Conservation (phyloP, 2,113 vertebrate genomes). For the Melanocharis versteri region DNA sequence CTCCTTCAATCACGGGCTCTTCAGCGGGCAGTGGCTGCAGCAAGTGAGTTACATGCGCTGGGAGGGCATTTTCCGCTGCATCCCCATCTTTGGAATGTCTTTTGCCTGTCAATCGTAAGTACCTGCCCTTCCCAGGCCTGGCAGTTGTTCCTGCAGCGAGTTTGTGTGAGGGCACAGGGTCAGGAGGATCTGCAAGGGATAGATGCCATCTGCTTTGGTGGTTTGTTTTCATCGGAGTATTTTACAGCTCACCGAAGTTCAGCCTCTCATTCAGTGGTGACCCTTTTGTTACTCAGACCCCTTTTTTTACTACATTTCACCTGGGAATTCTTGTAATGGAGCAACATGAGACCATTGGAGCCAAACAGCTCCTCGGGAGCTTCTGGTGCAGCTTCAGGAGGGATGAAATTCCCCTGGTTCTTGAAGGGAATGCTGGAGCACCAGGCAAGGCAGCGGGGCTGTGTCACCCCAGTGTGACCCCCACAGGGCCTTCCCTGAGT, state of each 20-base stretch:
- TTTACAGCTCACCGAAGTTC: neutral
- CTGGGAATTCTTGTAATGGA: neutral
- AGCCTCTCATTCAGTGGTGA: neutral
- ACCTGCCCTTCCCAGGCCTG: conserved; percentile 1
- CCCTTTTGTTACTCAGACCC: neutral
- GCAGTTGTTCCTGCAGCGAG: neutral
- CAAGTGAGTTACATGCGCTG: conserved; percentile 85
- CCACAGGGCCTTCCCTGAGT: neutral
- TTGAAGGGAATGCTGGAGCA: neutral
- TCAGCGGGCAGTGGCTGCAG: conserved; percentile 88
- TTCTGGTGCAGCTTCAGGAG: neutral
- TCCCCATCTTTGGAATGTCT: conserved; percentile 99
- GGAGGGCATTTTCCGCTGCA: conserved; percentile 96
- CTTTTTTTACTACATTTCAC: neutral
- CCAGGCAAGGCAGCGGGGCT: neutral
- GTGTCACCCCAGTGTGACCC: neutral
- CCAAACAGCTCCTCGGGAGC: neutral
- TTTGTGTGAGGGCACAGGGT: neutral
- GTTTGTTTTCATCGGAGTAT: neutral
- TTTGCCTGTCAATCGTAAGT: conserved; percentile 99
- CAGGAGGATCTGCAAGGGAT: neutral
- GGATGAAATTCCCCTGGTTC: neutral
- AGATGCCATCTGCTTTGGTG: neutral
- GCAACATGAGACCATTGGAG: neutral
- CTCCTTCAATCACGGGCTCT: conserved; percentile 92